A percentile compares a stretch with the other conserved stretches of the same genome.
Evolutionary conservation across 2,888 invertebrate species (phyloP).

Genomic region (Bombylius major): DNA sequence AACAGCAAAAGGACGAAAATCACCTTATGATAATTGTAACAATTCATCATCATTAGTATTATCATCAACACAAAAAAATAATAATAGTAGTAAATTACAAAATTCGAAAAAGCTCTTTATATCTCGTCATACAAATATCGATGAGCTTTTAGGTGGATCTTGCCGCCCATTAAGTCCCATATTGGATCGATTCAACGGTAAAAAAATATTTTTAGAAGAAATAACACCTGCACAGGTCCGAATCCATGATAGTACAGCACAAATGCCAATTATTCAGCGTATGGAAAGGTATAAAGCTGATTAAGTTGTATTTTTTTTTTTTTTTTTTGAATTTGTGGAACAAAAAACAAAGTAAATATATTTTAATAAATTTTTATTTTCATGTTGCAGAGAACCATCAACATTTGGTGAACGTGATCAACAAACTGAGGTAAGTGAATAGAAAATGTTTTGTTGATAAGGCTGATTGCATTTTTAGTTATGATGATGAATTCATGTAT

Average conservation of each 20-base stretch:
- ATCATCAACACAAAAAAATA: slow-evolving; percentile 14
- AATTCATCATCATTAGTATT: slow-evolving; percentile 12
- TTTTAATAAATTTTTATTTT: background rate
- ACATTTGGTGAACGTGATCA: too few relatives aligned
- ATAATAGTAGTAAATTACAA: slow-evolving; percentile 22
- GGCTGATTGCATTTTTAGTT: too few relatives aligned
- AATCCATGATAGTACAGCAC: slow-evolving; percentile 64
- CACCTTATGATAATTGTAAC: slow-evolving; percentile 59
- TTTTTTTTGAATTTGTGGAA: background rate
- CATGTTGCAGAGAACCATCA: too few relatives aligned
- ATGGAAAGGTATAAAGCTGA: slow-evolving; percentile 41
- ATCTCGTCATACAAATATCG: slow-evolving; percentile 75
- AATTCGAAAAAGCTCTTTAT: slow-evolving; percentile 48
- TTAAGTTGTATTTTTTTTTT: background rate
- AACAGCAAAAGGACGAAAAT: slow-evolving; percentile 36
- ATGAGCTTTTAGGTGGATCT: slow-evolving; percentile 67
- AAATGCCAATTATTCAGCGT: slow-evolving; percentile 54
- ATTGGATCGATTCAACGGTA: slow-evolving; percentile 43
- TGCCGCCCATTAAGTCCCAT: slow-evolving; percentile 50
- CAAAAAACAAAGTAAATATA: background rate
- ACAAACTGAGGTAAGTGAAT: too few relatives aligned
- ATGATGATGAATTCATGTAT: too few relatives aligned
- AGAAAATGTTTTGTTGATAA: too few relatives aligned
- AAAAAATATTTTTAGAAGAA: slow-evolving; percentile 48
- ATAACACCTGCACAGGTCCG: slow-evolving; percentile 66